Evolutionary conservation across 2,888 invertebrate species (phyloP).

Genomic region (Machimus atricapillus): DNA sequence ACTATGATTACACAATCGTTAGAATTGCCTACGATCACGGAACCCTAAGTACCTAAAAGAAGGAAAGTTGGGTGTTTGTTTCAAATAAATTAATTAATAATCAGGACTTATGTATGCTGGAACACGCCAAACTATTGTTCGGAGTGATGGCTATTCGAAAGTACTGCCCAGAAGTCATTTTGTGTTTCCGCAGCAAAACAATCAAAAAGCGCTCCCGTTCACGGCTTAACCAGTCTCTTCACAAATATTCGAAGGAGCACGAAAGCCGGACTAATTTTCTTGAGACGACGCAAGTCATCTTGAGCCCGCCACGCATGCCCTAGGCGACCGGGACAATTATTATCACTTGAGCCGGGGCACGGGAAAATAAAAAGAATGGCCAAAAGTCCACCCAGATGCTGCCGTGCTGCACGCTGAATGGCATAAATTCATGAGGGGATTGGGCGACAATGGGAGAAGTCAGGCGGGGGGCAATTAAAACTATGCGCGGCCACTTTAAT

Average conservation of each 20-base stretch:
- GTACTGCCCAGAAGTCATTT: background rate
- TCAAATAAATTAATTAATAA: too few species aligned
- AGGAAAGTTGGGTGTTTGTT: too few species aligned
- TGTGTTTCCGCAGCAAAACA: background rate
- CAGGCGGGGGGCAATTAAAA: conserved; percentile 16
- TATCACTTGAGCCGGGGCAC: background rate
- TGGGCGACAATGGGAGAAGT: background rate
- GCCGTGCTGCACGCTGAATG: background rate
- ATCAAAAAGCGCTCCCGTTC: background rate
- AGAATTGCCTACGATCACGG: too few species aligned
- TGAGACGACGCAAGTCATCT: background rate
- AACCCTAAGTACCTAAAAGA: too few species aligned
- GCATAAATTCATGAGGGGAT: background rate
- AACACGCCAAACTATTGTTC: background rate
- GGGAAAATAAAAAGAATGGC: background rate
- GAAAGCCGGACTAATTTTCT: background rate
- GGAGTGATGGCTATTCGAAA: background rate
- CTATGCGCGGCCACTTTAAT: conserved; percentile 16
- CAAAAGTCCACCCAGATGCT: background rate
- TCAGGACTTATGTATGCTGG: background rate
- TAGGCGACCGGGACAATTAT: conserved; percentile 27
- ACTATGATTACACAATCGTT: too few species aligned
- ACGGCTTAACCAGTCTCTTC: background rate
- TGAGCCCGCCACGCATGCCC: background rate
- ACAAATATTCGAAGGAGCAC: background rate